A percentile compares a stretch with the other conserved stretches of the same genome.
These are phyloP conservation scores for Acromyrmex charruanus DNA, from an alignment of 1,140 invertebrate genomes.

Conservation along the genomic window DNA sequence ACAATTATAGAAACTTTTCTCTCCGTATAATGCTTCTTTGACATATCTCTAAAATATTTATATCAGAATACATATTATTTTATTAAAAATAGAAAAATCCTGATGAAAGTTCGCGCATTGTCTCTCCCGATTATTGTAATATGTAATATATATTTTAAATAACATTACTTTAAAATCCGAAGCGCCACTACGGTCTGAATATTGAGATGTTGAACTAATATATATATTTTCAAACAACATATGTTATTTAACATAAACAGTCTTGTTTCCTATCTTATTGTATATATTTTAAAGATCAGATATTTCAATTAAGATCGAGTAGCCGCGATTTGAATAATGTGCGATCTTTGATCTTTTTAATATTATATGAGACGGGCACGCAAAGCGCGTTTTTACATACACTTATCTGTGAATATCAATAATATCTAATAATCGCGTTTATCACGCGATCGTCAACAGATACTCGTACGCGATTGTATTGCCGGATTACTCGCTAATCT, in stretches of 20 bases:
- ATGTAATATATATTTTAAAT: neutral
- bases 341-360: conserved; percentile 18
- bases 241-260: no score
- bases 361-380: neutral
- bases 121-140: neutral
- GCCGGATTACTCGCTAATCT: conserved; percentile 92
- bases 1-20: no score
- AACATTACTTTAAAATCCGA: no score
- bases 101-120: neutral
- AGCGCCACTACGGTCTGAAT: no score
- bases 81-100: neutral
- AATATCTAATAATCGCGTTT: neutral
- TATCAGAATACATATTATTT: neutral
- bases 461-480: conserved; percentile 91
- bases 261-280: no score
- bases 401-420: neutral
- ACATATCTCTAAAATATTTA: neutral
- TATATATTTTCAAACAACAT: no score
- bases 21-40: neutral
- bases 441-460: conserved; percentile 79
- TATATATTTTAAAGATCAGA: neutral
- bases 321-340: neutral
- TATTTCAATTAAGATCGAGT: neutral
- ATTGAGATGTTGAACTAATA: no score
- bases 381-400: neutral